Base-by-base conservation (phyloP, 1,140 invertebrate genomes). In the Euglossa dilemma region DNA sequence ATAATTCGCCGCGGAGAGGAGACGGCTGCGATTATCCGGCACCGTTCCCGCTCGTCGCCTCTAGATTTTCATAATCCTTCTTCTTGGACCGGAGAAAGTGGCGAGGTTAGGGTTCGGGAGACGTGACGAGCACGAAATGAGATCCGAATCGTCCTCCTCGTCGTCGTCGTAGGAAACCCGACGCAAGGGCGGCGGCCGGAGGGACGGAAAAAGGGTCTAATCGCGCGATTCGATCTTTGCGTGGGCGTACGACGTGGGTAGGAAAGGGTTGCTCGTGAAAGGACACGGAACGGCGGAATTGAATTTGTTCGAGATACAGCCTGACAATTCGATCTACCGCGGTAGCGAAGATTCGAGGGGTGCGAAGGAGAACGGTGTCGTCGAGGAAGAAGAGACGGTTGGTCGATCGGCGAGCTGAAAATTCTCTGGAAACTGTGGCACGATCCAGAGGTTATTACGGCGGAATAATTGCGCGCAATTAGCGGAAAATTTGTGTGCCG, bases 11-110 rank as follows among this genome's bases (percentile, higher is more conserved):
- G 75, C 54, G 16, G 59, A 47, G 63, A 70, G 43, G 64, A 84
- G 73, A 82, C 57, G 72, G 45, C n/a, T 67, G 20, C 80, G 72
- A 82, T 82, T 75, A 84, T 89, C 64, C 66, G 74, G 25, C 71
- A 61, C 63, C 57, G 50, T 85, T 84, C 74, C 36, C 76, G 47
- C 45, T 57, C n/a, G 70, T 20, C 75, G 75, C 52, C 78, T 77
- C 77, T 83, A 83, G 86, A 88, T 89, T 88, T 90, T 87, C 88
- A 88, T 88, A 85, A 90, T 87, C 80, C 80, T 81, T 52, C 61
- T 63, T 6, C 43, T 12, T 12, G 18, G 50, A 14, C 12, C 11
- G 6, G 66, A 14, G 47, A 54, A 43, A 66, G 28, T 25, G 45
- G 59, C n/a, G 61, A 64, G 59, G 75, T 43, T 64, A 61, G 50